These are phyloP conservation scores for Falco rusticolus DNA, from an alignment of 2,797 vertebrate genomes.

Conservation along the genomic window DNA sequence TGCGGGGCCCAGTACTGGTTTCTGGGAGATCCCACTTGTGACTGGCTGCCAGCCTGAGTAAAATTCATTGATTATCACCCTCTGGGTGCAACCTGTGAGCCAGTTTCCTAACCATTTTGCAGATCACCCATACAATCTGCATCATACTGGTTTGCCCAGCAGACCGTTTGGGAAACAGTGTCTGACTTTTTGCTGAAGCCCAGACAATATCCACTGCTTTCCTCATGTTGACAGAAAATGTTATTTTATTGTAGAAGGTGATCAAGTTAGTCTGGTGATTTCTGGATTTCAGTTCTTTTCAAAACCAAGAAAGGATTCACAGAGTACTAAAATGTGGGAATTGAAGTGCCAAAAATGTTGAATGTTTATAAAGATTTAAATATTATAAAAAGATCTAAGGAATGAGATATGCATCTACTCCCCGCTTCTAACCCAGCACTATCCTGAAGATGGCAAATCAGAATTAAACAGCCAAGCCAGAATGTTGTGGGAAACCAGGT, in stretches of 20 bases:
- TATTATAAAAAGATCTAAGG: neutral
- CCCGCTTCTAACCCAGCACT: neutral
- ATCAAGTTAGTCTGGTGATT: neutral
- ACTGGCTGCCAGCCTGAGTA: neutral
- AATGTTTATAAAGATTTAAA: neutral
- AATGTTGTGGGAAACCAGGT: neutral
- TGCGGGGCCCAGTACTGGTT: fast-evolving
- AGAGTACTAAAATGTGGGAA: neutral
- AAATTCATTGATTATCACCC: neutral
- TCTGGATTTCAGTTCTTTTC: neutral
- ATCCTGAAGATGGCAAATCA: neutral
- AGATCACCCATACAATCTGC: neutral
- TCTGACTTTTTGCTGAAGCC: neutral
- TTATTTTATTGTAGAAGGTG: neutral
- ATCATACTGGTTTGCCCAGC: neutral
- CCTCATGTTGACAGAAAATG: neutral
- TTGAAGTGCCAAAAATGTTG: neutral
- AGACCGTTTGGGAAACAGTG: neutral
- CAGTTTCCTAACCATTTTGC: neutral
- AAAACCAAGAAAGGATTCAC: neutral
- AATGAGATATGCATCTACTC: neutral
- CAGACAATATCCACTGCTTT: neutral
- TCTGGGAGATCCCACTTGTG: neutral
- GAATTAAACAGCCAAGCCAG: neutral
- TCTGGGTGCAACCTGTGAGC: neutral